Evolutionary conservation across 1,140 invertebrate species (phyloP).

Genomic region (Ooceraea biroi): DNA sequence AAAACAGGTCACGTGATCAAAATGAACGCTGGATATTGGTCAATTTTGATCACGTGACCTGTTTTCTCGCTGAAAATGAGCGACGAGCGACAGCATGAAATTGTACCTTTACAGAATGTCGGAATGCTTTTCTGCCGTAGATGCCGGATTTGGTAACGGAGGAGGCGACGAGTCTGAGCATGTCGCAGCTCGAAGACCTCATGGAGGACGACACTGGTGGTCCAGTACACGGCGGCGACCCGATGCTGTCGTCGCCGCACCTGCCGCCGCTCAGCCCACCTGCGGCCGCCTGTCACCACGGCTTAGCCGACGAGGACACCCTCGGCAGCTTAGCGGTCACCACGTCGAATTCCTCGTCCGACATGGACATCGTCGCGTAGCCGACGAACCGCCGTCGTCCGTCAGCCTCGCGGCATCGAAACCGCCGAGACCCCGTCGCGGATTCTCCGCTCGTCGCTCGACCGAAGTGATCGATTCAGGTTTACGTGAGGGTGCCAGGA

Average conservation of each 20-base stretch:
- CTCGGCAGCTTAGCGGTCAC: conserved; percentile 83
- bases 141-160: conserved; percentile 87
- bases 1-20: no score
- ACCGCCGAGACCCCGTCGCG: conserved; percentile 15
- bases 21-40: no score
- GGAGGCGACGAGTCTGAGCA: conserved; percentile 87
- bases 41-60: no score
- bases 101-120: conserved; percentile 3
- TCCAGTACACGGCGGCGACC: conserved; percentile 89
- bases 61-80: no score
- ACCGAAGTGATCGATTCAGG: conserved; percentile 38
- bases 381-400: conserved; percentile 60
- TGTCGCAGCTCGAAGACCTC: conserved; percentile 92
- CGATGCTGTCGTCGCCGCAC: conserved; percentile 88
- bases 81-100: no score
- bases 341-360: conserved; percentile 83
- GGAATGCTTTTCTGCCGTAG: conserved; percentile 75
- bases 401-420: conserved; percentile 34
- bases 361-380: conserved; percentile 86
- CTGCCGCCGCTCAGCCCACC: conserved; percentile 84
- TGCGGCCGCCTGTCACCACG: conserved; percentile 81
- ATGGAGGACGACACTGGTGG: conserved; percentile 93
- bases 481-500: background rate
- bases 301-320: conserved; percentile 83
- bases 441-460: conserved; percentile 3